These are phyloP conservation scores for Machimus atricapillus DNA, from an alignment of 2,888 invertebrate genomes.

Conservation along the genomic window DNA sequence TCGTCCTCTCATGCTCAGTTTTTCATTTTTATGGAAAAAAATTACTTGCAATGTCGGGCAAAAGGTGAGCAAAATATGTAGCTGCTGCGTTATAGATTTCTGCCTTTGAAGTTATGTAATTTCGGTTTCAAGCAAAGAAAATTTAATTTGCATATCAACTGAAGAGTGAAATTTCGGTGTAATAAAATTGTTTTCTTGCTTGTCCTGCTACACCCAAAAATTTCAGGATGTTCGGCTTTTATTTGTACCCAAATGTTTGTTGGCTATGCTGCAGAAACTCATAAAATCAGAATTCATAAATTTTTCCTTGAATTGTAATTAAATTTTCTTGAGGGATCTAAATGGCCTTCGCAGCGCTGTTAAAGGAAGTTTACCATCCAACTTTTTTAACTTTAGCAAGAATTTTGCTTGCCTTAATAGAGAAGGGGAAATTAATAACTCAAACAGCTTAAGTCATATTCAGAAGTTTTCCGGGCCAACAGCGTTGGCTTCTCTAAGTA, in stretches of 20 bases:
- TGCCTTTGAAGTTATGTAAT: conserved; percentile 21
- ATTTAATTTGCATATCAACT: conserved; percentile 37
- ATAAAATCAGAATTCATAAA: conserved; percentile 2
- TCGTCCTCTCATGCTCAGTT: not conserved
- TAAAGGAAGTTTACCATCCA: not conserved
- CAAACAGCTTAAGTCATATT: not conserved
- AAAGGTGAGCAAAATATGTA: conserved; percentile 9
- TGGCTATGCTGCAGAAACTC: not conserved
- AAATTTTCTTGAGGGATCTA: conserved; percentile 15
- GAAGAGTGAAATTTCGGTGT: conserved; percentile 22
- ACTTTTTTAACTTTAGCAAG: not conserved
- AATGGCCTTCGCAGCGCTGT: not conserved
- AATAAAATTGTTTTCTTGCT: conserved; percentile 9
- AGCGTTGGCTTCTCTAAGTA: not conserved
- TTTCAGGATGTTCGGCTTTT: not conserved
- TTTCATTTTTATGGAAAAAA: conserved; percentile 28
- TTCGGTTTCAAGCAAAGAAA: conserved; percentile 20
- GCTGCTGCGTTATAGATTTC: conserved; percentile 13
- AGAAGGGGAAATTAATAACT: not conserved
- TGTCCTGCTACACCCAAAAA: not conserved
- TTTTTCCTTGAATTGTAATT: not conserved
- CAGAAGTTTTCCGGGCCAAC: not conserved
- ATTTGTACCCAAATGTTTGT: not conserved
- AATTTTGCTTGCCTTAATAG: not conserved
- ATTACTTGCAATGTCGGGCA: not conserved